These are phyloP conservation scores for Prenolepis imparis DNA, from an alignment of 2,888 invertebrate species.

Conservation along the genomic window DNA sequence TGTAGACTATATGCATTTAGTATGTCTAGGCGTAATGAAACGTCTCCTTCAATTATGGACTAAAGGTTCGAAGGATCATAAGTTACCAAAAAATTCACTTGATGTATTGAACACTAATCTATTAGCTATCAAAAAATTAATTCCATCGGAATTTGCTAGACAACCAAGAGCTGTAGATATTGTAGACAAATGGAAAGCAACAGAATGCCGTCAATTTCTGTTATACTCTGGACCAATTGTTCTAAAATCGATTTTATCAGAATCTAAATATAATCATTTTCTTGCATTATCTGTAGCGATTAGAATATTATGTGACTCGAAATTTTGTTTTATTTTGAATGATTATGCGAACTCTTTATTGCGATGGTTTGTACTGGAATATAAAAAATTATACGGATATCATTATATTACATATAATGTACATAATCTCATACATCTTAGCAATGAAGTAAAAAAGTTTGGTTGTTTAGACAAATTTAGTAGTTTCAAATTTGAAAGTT, in stretches of 20 bases:
- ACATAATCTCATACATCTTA: slow-evolving; percentile 71
- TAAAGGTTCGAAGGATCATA: no score
- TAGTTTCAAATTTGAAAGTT: slow-evolving; percentile 69
- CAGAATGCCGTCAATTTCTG: slow-evolving; percentile 68
- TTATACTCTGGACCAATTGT: slow-evolving; percentile 66
- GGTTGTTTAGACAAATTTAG: slow-evolving; percentile 71
- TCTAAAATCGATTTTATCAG: no score
- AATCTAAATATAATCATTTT: slow-evolving; percentile 54
- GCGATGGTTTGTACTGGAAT: slow-evolving; percentile 66
- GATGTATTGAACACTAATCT: slow-evolving; percentile 14
- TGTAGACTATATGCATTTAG: no score
- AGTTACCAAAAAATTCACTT: slow-evolving; percentile 3
- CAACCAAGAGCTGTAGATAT: slow-evolving; percentile 64
- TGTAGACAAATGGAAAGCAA: slow-evolving; percentile 69
- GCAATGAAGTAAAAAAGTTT: slow-evolving; percentile 62
- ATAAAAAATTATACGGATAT: slow-evolving; percentile 66
- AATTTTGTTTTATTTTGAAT: slow-evolving; percentile 50
- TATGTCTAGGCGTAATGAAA: no score
- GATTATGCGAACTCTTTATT: slow-evolving; percentile 67
- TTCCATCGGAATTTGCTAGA: slow-evolving; percentile 70
- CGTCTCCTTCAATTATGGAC: no score
- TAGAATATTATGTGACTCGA: slow-evolving; percentile 61
- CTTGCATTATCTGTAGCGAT: slow-evolving; percentile 64
- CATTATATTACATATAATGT: slow-evolving; percentile 68
- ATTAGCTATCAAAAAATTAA: slow-evolving; percentile 31